Conservation (phyloP, 2,113 vertebrate genomes). For the Tringa solitaria region DNA sequence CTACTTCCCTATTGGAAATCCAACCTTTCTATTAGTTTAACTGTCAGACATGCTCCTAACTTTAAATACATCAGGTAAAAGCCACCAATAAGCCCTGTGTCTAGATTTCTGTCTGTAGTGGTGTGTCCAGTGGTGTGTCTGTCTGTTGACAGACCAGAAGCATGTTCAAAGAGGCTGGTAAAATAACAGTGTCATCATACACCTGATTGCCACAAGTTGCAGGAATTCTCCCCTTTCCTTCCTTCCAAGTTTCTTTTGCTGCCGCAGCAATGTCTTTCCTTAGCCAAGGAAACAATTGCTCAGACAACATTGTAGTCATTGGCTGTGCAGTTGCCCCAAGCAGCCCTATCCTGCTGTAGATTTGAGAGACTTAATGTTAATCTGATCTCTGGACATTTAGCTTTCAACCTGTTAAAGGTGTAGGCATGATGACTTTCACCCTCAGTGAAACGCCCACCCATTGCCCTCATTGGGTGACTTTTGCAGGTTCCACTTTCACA, state of each 20-base stretch:
- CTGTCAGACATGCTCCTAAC: background rate
- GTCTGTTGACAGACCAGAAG: background rate
- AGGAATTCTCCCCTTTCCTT: background rate
- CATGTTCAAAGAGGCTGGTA: background rate
- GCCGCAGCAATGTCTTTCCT: background rate
- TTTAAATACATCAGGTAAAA: background rate
- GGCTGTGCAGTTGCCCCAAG: background rate
- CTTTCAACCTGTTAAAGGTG: background rate
- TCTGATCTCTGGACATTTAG: background rate
- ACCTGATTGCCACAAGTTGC: background rate
- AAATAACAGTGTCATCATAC: background rate
- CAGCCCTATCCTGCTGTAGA: background rate
- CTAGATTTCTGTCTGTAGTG: background rate
- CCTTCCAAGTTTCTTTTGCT: background rate
- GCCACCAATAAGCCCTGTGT: background rate
- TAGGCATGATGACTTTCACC: background rate
- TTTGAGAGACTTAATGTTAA: background rate
- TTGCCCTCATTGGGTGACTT: background rate
- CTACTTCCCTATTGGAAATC: background rate
- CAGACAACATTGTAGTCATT: background rate
- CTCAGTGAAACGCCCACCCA: background rate
- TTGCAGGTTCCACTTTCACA: accelerated
- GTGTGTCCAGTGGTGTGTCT: background rate
- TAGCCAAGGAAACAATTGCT: background rate
- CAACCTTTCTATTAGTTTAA: background rate